Evolutionary conservation across 2,888 invertebrate genomes (phyloP).

Genomic region (Machimus rusticus): DNA sequence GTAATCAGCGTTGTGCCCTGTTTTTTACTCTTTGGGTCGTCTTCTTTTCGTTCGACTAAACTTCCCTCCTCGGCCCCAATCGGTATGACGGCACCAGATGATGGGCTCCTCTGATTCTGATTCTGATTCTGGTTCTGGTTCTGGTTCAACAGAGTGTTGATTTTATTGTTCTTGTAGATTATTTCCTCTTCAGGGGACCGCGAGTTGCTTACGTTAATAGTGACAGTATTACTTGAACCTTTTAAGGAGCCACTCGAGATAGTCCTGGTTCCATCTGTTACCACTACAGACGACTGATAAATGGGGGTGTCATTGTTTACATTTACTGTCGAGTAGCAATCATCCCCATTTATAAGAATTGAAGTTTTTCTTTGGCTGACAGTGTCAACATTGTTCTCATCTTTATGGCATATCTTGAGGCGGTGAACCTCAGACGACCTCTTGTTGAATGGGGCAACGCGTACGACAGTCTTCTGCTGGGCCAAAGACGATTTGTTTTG

Average conservation of each 20-base stretch:
- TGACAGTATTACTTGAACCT: conserved; percentile 66
- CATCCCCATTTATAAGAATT: conserved; percentile 77
- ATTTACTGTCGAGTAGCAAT: conserved; percentile 79
- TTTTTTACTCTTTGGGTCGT: conserved; percentile 50
- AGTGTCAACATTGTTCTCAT: conserved; percentile 56
- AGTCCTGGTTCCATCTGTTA: conserved; percentile 65
- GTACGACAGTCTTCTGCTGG: conserved; percentile 63
- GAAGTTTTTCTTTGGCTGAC: conserved; percentile 70
- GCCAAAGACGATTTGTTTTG: conserved; percentile 35
- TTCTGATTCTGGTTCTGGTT: conserved; percentile 55
- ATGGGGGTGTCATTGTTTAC: conserved; percentile 73
- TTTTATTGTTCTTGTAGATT: conserved; percentile 59
- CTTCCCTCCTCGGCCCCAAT: background rate
- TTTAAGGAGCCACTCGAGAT: conserved; percentile 51
- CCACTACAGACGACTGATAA: conserved; percentile 77
- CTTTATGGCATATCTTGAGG: conserved; percentile 67
- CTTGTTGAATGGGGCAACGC: conserved; percentile 63
- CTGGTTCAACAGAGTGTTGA: conserved; percentile 57
- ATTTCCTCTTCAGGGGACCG: conserved; percentile 55
- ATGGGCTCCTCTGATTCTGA: conserved; percentile 52
- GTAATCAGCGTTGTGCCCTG: conserved; percentile 59
- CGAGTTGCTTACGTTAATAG: conserved; percentile 66
- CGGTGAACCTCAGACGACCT: conserved; percentile 64
- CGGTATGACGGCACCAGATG: conserved; percentile 63
- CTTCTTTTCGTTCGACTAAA: conserved; percentile 32